Conservation (phyloP, 2,888 invertebrate species). For the Scaeva pyrastri region DNA sequence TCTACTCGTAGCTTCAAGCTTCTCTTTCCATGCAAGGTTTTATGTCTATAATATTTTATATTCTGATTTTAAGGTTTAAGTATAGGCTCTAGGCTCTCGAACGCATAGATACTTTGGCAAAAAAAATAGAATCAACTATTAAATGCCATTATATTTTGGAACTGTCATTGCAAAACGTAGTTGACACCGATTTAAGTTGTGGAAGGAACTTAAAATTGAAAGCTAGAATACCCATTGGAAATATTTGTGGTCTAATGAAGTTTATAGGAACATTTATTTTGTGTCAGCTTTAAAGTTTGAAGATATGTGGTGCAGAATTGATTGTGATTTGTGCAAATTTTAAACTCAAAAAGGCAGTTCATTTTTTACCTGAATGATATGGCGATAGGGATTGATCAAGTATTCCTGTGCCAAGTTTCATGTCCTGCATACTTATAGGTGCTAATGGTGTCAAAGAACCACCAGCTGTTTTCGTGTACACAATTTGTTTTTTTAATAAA, state of each 20-base stretch:
- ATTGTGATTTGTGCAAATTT: conserved; percentile 41
- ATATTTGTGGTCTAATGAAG: background rate
- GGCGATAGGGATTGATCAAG: conserved; percentile 88
- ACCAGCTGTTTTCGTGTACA: conserved; percentile 83
- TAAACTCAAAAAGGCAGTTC: background rate
- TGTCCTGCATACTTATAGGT: conserved; percentile 90
- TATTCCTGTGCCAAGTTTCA: conserved; percentile 88
- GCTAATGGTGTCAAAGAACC: conserved; percentile 89
- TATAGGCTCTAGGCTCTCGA: too few relatives aligned
- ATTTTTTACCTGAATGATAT: conserved; percentile 88
- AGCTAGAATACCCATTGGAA: too few relatives aligned
- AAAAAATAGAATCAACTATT: too few relatives aligned
- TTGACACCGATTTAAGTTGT: too few relatives aligned
- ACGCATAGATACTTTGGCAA: too few relatives aligned
- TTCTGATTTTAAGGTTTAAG: too few relatives aligned
- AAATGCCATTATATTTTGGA: too few relatives aligned
- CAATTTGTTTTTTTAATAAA: background rate
- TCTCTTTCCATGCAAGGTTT: too few relatives aligned
- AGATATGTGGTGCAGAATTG: conserved; percentile 6
- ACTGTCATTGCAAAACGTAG: too few relatives aligned
- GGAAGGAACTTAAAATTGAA: too few relatives aligned
- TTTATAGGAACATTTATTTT: background rate
- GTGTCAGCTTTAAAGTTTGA: background rate
- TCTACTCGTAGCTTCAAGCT: too few relatives aligned
- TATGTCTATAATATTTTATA: too few relatives aligned